phyloP scores from a whole-genome alignment of 1,140 invertebrate genomes.

The Lerema accius region DNA sequence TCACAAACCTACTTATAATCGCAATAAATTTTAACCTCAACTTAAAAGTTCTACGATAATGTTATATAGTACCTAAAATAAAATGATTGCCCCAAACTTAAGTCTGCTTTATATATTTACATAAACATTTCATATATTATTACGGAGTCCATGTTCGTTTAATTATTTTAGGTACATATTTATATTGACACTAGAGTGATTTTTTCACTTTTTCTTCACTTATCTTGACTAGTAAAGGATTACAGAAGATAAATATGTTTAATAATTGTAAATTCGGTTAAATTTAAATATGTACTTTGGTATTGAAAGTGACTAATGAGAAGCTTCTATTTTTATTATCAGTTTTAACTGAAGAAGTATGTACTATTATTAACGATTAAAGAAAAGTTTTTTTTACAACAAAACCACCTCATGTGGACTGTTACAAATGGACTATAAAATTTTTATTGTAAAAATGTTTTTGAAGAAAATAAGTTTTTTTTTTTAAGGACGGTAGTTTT shows the following conservation, averaged over 20 bases:
- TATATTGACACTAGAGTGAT: neutral
- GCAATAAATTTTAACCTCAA: constrained; percentile 18
- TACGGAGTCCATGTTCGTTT: too few relatives aligned
- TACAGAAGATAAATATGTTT: too few relatives aligned
- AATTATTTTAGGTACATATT: constrained; percentile 21
- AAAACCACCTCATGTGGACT: neutral
- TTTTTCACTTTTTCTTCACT: neutral
- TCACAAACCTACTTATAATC: constrained; percentile 17
- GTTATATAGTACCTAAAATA: constrained; percentile 9
- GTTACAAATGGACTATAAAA: too few relatives aligned
- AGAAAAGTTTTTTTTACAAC: too few relatives aligned
- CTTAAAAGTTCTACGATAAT: constrained; percentile 4
- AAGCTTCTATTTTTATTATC: too few relatives aligned
- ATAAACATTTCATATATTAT: neutral
- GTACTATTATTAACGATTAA: too few relatives aligned
- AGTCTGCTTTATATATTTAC: constrained; percentile 30
- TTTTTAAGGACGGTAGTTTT: neutral
- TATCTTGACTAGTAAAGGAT: too few relatives aligned
- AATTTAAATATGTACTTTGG: too few relatives aligned
- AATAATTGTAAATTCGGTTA: too few relatives aligned
- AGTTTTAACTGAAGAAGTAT: too few relatives aligned
- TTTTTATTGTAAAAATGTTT: too few relatives aligned
- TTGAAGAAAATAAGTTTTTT: neutral
- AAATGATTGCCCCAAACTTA: constrained; percentile 25
- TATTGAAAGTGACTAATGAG: too few relatives aligned